Evolutionary conservation across 2,113 vertebrate genomes (phyloP).

Genomic region (Morone chrysops): DNA sequence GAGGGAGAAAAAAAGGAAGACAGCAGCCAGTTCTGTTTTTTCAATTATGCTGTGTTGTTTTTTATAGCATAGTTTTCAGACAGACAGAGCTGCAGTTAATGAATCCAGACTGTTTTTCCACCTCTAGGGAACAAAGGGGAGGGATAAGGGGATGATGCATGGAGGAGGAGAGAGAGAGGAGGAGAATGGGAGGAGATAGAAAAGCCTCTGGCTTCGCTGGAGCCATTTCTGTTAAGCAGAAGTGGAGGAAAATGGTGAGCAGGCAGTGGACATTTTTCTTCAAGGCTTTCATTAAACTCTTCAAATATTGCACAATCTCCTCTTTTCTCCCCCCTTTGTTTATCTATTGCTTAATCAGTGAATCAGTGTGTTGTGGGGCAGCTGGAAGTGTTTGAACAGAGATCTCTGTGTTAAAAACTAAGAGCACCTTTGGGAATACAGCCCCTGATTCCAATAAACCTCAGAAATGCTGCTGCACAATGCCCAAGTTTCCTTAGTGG

Average conservation of each 20-base stretch:
- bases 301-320: slow-evolving; percentile 41
- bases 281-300: background rate
- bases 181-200: slow-evolving; percentile 61
- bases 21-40: slow-evolving; percentile 64
- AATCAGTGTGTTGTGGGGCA: slow-evolving; percentile 58
- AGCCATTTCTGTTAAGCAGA: slow-evolving; percentile 49
- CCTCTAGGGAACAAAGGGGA: slow-evolving; percentile 59
- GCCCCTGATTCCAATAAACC: slow-evolving; percentile 78
- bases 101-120: slow-evolving; percentile 76
- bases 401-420: slow-evolving; percentile 73
- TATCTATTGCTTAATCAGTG: slow-evolving; percentile 57
- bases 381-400: slow-evolving; percentile 77
- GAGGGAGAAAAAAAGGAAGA: slow-evolving; percentile 22
- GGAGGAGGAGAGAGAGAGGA: slow-evolving; percentile 34
- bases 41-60: slow-evolving; percentile 69
- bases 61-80: slow-evolving; percentile 69
- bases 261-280: background rate
- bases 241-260: slow-evolving; percentile 47
- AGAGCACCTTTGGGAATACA: slow-evolving; percentile 75
- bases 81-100: slow-evolving; percentile 74
- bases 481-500: slow-evolving; percentile 76
- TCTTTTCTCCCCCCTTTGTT: slow-evolving; percentile 30
- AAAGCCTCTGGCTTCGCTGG: slow-evolving; percentile 41
- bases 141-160: slow-evolving; percentile 54
- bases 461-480: slow-evolving; percentile 76